Base-by-base conservation (phyloP, 2,888 invertebrate species). In the Allophyes oxyacanthae region DNA sequence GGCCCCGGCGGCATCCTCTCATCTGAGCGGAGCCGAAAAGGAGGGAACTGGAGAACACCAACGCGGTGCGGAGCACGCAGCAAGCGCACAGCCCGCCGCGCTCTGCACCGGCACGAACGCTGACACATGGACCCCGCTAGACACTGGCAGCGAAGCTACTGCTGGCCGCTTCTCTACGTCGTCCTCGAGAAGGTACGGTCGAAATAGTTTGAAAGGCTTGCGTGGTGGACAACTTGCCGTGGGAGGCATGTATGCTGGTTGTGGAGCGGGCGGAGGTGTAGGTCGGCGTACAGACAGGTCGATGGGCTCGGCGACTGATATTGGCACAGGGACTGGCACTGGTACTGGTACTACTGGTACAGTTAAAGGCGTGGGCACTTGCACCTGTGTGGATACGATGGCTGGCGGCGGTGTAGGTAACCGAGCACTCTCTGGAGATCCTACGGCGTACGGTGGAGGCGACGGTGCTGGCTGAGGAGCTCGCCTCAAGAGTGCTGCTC, bases 121-220 rank as follows among this genome's bases (percentile, higher is more conserved):
- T 53, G 92, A 91, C 82, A 91, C 87, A 83, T 91, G 88, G 64
- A 85, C 81, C 64, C 90, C 89, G 62, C 78, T 81, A 15, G 84
- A 81, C 56, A 89, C 90, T 3, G 91, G 91, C 67, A 90, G 77
- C 10, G 90, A 89, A 30, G 91, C 91, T 48, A 89, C 72, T 10
- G 87, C 81, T 14, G 90, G 89, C 65, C 86, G 79, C 65, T 83
- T 94, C 45, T 88, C 94, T 54, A 95, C 94, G 38, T 95, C 94
- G 38, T 96, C 95, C 77, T 96, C 96, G 64, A 96, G 94, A 46
- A 97, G 92, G 85, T 97, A 97, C 28, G 97, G 97, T 82, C 97
- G 96, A 88, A 97, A 97, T 36, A 97, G 89, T 83, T 97, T 97
- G 75, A 96, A 95, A 49, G 97, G 96, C 86, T 95, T 96, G 75